Conservation (phyloP, 2,888 invertebrate species). For the Cephus runcator region DNA sequence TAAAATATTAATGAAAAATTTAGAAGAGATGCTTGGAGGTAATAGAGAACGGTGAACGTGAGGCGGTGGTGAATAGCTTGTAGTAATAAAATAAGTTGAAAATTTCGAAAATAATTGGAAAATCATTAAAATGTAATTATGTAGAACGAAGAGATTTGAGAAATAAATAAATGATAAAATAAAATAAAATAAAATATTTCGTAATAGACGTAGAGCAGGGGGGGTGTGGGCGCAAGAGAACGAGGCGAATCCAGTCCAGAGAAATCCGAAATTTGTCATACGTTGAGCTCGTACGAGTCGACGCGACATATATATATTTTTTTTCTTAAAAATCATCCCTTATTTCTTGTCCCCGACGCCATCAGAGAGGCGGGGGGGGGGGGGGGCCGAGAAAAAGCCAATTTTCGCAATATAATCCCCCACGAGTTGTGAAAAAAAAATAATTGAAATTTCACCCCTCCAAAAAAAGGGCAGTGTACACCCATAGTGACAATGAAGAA, state of each 20-base stretch:
- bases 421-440: not conserved
- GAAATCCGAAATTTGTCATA: not conserved
- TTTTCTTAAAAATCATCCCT: not conserved
- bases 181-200: constrained; percentile 63
- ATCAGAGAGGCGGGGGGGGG: not conserved
- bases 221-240: not conserved
- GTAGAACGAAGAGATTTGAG: constrained; percentile 5
- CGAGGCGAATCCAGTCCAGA: not conserved
- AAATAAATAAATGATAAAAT: constrained; percentile 62
- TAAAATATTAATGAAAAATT: constrained; percentile 56
- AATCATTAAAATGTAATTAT: not conserved
- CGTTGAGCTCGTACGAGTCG: not conserved
- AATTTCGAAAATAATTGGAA: constrained; percentile 40
- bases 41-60: constrained; percentile 44
- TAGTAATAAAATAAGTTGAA: constrained; percentile 28
- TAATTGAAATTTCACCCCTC: not conserved
- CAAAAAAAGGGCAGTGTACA: not conserved
- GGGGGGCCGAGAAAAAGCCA: not conserved
- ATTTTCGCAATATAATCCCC: not conserved
- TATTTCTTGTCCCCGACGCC: not conserved
- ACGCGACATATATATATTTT: not conserved
- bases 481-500: not conserved
- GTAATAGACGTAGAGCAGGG: constrained; percentile 1
- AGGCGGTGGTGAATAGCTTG: constrained; percentile 29
- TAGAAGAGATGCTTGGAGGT: constrained; percentile 55